Evolutionary conservation across 2,888 invertebrate species (phyloP).

Genomic region (Tetanocera ferruginea): DNA sequence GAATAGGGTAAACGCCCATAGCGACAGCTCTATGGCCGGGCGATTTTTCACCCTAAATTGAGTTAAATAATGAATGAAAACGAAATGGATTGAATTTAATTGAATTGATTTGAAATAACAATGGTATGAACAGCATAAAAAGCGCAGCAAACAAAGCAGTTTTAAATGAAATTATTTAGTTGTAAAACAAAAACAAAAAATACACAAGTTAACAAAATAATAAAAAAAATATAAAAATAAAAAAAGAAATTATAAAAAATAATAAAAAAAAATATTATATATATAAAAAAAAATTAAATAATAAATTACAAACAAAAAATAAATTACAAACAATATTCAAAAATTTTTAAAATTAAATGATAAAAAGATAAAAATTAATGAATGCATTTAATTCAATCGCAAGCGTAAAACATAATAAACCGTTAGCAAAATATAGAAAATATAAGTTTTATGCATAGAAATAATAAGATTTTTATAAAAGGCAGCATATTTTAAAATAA

Average conservation of each 20-base stretch:
- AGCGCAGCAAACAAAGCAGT: neutral
- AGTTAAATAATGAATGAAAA: constrained; percentile 11
- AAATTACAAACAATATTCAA: no score
- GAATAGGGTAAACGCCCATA: constrained; percentile 91
- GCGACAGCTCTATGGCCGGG: constrained; percentile 91
- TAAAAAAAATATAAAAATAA: constrained; percentile 9
- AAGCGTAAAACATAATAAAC: no score
- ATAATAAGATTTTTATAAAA: no score
- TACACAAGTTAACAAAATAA: constrained; percentile 30
- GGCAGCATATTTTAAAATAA: neutral
- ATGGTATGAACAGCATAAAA: neutral
- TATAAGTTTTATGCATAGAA: no score
- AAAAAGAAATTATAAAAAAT: constrained; percentile 25
- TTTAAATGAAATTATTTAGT: constrained; percentile 36
- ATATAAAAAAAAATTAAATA: no score
- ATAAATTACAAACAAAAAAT: no score
- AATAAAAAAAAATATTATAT: constrained; percentile 11
- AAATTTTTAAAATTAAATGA: no score
- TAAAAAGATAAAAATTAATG: no score
- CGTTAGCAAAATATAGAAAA: no score
- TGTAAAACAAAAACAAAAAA: constrained; percentile 45
- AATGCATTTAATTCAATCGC: no score
- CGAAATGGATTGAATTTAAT: neutral
- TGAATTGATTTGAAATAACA: neutral
- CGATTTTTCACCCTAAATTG: constrained; percentile 85